Evolutionary conservation across 2,113 vertebrate genomes (phyloP), one percentile per base, ranked within the genome.

Genomic region (Lycocorax pyrrhopterus): DNA sequence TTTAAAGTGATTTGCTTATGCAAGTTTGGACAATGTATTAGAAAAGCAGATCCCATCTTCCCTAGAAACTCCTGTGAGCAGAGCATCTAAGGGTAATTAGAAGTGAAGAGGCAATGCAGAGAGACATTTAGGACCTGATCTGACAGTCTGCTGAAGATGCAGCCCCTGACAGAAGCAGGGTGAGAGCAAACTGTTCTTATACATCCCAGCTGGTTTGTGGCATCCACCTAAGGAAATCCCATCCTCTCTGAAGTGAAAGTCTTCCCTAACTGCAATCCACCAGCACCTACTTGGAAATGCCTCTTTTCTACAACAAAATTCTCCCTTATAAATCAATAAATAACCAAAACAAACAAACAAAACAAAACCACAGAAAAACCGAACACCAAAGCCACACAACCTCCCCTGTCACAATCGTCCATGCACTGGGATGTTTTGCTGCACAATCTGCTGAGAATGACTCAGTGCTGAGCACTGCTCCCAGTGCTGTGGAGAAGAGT

Each of bases 401-500:
- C 12, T 56, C 4, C 2, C 15, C 15, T 1, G 10, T 44, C 46
- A 44, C 32, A 39, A 14, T 32, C 15, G 71, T 58, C 37, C 29
- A 16, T 8, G 8, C 16, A 23, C 9, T 81, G 27, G 16, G 41
- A 69, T 44, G 62, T 47, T 89, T 77, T 77, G 20, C 49, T 49
- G 25, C 16, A 66, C 22, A 47, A 35, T 39, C n/a, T 76, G 18
- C 30, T 29, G 15, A 63, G 52, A n/a, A 84, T 27, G 32, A 30
- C 49, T 44, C 53, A 49, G 25, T 3, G 25, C 7, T 0, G 0
- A 85, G 43, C 60, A 33, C 12, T 46, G 10, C 17, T 79, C n/a
- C 35, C 37, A 17, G 26, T 15, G 55, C 55, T 81, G 59, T 2
- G 2, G 25, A 12, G 21, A 46, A 72, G 16, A 2, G 1, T 33